Evolutionary conservation across 2,113 vertebrate species (phyloP), one percentile per base, ranked within the genome.

Genomic region (Hassar affinis): DNA sequence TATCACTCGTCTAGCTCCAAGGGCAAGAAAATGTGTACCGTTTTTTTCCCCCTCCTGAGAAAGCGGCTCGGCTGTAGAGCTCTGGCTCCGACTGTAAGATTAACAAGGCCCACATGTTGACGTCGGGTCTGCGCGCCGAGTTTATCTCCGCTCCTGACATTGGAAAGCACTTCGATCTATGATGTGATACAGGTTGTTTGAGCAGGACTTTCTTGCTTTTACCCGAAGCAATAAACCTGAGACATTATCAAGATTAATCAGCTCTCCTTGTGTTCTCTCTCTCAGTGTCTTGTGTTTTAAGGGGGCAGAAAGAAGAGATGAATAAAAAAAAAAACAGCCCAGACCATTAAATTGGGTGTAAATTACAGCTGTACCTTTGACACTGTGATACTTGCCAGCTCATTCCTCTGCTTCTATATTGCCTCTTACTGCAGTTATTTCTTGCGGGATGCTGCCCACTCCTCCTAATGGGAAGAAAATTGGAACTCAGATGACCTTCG

Each of bases 391-490:
- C 84, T 86, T 89, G 88, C 88, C 86, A 89, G 88, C 84, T 57
- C 47, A 85, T 89, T 89, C 74, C 68, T 87, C 80, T 86, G 69
- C 78, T 80, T 87, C 84, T 84, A 86, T 87, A 64, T 88, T 84
- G 79, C 52, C 79, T 91, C 80, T 89, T 85, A 78, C 87, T 93
- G 12, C 92, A 99, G 98, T 99, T 89, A 97, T 98, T 92, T 98
- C 97, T 80, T 99, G 97, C 88, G 96, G 97, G 83, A 96, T 96
- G 89, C 93, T 98, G 83, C 94, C 96, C 56, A 94, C 92, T 85
- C 96, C 97, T 89, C 95, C 97, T 86, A 98, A 99, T 92, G 97
- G 97, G 85, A 98, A 96, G 93, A 98, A 97, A 91, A 98, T 98
- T 91, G 98, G 98, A 90, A 99, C 95, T 83, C 97, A 98, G 80